Base-by-base conservation (phyloP, 2,888 invertebrate genomes). In the Julus scanicus region DNA sequence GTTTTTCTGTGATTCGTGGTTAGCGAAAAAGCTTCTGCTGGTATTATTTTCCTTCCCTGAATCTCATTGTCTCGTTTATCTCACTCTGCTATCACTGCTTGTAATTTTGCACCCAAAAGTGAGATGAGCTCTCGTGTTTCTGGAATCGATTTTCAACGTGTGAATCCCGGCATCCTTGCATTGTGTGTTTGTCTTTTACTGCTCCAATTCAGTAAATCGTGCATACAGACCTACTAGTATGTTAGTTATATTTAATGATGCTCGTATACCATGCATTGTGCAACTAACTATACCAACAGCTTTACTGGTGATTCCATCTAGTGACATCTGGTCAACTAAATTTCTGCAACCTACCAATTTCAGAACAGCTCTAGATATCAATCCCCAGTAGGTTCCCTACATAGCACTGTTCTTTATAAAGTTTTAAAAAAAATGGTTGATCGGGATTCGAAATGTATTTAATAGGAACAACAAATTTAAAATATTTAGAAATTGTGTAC, bases 91-190 rank as follows among this genome's bases (percentile, higher is more conserved):
- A 71, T 71, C 71, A 29, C 71, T 29, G 71, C 29, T 71, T 71
- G 71, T 71, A 71, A 71, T 71, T 71, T 71, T 71, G 71, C 71
- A 71, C 71, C n/a, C 71, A 71, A 71, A 71, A 71, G n/a, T 17
- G 71, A 71, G 71, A 71, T 71, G 71, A 71, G 63, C 63, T 63
- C 71, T 71, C 71, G 29, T 71, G 71, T 71, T 71, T 71, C 71
- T 11, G 29, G 29, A 71, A 71, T 71, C 71, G 71, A 71, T 71
- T 71, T 71, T 71, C 71, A 29, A 29, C 71, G 71, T 9, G 71
- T 29, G 71, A 71, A 71, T 71, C 71, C 71, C 1, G 11, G 71
- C 71, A 17, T 71, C 71, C 71, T 71, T 29, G 4, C 71, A 8
- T 1, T 71, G 29, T 71, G 20, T 6, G 71, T 71, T 29, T 71